Evolutionary conservation across 2,113 vertebrate species (phyloP), one percentile per base, ranked within the genome.

Genomic region (Pyrgilauda ruficollis): DNA sequence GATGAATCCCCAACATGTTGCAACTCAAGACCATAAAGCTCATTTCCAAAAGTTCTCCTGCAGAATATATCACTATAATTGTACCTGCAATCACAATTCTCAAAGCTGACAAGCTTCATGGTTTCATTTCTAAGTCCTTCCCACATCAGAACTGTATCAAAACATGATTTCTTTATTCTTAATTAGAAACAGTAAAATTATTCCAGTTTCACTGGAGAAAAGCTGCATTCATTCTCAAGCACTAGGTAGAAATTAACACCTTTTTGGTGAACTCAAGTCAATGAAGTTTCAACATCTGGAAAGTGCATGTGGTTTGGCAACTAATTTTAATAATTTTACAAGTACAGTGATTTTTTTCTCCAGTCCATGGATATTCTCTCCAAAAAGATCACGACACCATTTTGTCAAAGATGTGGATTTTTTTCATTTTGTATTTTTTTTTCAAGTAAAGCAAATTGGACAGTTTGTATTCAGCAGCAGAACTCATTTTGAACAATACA

Each of bases 401-500:
- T 88, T 90, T 72, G 37, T 35, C 19, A 82, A 69, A 76, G 6
- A 33, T 47, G 24, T 44, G 15, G 53, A 50, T 62, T 83, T 28
- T 39, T 90, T 86, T 78, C 7, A 26, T 77, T 90, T 86, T 46
- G 4, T 63, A 33, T 53, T 4, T 79, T 91, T 91, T 87, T 78
- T 94, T 83, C 41, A 50, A 64, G 30, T 58, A 58, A 76, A 49
- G 50, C n/a, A 73, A 66, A 87, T 82, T 62, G 37, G 19, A 83
- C 1, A 2, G 44, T 66, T 91, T 80, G 33, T 73, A 62, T 94
- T 93, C 94, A 96, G 64, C 75, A 92, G 58, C 79, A 95, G 59
- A 81, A 78, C 39, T 64, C 26, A 62, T 93, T 92, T 89, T 89
- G 49, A 93, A 96, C 87, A 80, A 96, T 90, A 91, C 2, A 11